Evolutionary conservation across 1,140 invertebrate species (phyloP).

Genomic region (Platyura marginata): DNA sequence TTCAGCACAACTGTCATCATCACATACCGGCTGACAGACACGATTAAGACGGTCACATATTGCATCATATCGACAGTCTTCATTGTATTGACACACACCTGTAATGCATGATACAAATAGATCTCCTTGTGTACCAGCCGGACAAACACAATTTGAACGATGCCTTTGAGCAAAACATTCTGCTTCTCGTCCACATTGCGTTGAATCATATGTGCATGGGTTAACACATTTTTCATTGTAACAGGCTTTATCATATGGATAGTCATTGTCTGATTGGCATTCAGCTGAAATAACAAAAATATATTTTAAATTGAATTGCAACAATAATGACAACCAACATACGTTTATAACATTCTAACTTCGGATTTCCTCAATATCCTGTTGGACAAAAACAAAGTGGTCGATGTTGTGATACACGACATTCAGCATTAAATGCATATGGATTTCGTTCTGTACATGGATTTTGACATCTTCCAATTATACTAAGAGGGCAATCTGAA

Average conservation of each 20-base stretch:
- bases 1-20: slow-evolving; percentile 52
- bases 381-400: slow-evolving; percentile 64
- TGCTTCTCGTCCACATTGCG: slow-evolving; percentile 57
- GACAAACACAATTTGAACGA: slow-evolving; percentile 62
- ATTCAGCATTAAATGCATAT: slow-evolving; percentile 62
- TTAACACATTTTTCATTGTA: slow-evolving; percentile 58
- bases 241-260: slow-evolving; percentile 71
- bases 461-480: slow-evolving; percentile 55
- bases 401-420: slow-evolving; percentile 48
- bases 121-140: slow-evolving; percentile 66
- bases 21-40: slow-evolving; percentile 65
- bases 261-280: slow-evolving; percentile 63
- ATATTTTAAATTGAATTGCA: too few species aligned
- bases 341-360: slow-evolving; percentile 68
- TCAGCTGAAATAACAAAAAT: too few species aligned
- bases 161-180: slow-evolving; percentile 56
- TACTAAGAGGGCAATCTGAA: slow-evolving; percentile 49
- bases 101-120: slow-evolving; percentile 61
- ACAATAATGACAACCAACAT: too few species aligned
- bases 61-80: slow-evolving; percentile 73
- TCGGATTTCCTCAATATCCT: slow-evolving; percentile 72
- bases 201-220: slow-evolving; percentile 44
- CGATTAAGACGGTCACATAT: slow-evolving; percentile 69
- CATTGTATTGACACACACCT: slow-evolving; percentile 70
- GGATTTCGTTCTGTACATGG: slow-evolving; percentile 56